phyloP scores from a whole-genome alignment of 2,113 vertebrate genomes.

The Erythrolamprus reginae region DNA sequence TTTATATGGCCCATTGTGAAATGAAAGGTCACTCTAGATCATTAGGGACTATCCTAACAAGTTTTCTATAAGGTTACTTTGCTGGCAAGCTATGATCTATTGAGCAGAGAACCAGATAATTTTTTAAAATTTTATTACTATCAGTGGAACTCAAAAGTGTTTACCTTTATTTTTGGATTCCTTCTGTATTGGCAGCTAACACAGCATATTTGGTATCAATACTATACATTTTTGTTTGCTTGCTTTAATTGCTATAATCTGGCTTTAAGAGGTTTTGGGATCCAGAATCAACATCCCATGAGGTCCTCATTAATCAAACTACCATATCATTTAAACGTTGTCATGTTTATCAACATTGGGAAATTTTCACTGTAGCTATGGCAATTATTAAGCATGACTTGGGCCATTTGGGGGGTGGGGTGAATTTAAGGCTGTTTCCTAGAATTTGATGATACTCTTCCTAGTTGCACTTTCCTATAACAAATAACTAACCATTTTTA shows the following conservation, averaged over 20 bases:
- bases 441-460: not conserved
- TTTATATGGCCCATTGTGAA: not conserved
- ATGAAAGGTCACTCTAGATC: not conserved
- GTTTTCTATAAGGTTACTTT: not conserved
- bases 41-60: not conserved
- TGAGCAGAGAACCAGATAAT: not conserved
- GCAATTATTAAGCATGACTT: not conserved
- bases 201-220: not conserved
- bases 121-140: not conserved
- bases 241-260: not conserved
- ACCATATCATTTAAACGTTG: not conserved
- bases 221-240: not conserved
- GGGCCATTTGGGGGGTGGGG: not conserved
- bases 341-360: not conserved
- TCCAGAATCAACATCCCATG: not conserved
- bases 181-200: not conserved
- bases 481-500: not conserved
- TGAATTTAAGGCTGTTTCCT: not conserved
- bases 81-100: not conserved
- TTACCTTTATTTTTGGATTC: not conserved
- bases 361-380: not conserved
- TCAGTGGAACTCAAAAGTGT: not conserved
- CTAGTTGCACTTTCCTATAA: not conserved
- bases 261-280: not conserved
- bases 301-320: not conserved